Evolutionary conservation across 2,113 vertebrate genomes (phyloP).

Genomic region (Hirundichthys speculiger): DNA sequence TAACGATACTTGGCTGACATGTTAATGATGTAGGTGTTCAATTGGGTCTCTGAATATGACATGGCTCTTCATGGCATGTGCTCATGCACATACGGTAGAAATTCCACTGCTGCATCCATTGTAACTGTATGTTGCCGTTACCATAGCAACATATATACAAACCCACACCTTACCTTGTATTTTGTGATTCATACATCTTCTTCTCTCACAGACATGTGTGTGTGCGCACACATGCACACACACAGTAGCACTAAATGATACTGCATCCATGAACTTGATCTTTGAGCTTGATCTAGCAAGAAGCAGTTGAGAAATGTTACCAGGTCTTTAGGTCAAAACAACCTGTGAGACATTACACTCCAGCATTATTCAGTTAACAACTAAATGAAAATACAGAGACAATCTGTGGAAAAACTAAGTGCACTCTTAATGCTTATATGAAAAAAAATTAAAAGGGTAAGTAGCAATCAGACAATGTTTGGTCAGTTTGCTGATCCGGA

Average conservation of each 20-base stretch:
- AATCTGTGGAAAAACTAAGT: no score
- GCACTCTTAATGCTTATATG: no score
- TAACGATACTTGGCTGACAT: neutral
- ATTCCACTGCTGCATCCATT: slow-evolving; percentile 25
- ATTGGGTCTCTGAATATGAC: neutral
- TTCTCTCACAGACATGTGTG: no score
- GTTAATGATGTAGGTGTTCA: slow-evolving; percentile 13
- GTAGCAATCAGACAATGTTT: no score
- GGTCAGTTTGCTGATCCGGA: no score
- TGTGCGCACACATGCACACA: slow-evolving; percentile 14
- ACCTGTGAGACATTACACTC: no score
- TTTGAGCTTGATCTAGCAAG: slow-evolving; percentile 55
- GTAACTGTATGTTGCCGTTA: slow-evolving; percentile 54
- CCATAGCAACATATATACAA: slow-evolving; percentile 68
- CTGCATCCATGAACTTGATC: slow-evolving; percentile 62
- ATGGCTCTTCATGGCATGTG: neutral
- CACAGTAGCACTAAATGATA: slow-evolving; percentile 49
- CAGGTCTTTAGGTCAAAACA: no score
- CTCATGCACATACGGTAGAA: slow-evolving; percentile 20
- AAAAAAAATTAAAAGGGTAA: no score
- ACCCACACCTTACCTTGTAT: slow-evolving; percentile 52
- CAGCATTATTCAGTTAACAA: no score
- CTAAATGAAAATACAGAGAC: no score
- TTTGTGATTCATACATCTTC: slow-evolving; percentile 34
- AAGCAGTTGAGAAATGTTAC: slow-evolving; percentile 36